Percentiles rank a stretch among this genome's conserved stretches.
Evolutionary conservation across 2,888 invertebrate genomes (phyloP).

Genomic region (Blomia tropicalis): DNA sequence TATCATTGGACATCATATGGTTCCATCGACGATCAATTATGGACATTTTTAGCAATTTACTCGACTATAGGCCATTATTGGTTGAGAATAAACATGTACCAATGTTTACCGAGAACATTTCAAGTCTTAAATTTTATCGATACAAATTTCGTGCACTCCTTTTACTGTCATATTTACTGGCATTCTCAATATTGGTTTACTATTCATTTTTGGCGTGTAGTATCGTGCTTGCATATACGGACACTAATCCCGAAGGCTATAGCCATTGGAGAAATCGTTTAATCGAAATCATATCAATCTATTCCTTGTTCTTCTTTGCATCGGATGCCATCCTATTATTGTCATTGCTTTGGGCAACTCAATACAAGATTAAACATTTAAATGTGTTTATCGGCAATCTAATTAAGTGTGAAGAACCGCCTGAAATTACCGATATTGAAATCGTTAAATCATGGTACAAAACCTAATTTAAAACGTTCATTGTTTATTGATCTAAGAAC

Average conservation of each 20-base stretch:
- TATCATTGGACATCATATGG: conserved; percentile 22
- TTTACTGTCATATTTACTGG: conserved; percentile 5
- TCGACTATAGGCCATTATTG: not conserved
- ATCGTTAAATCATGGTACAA: conserved; percentile 21
- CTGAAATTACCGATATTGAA: conserved; percentile 21
- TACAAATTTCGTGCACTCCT: conserved; percentile 9
- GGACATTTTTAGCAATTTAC: not conserved
- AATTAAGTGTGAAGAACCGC: not conserved
- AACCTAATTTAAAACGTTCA: not conserved
- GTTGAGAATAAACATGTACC: not conserved
- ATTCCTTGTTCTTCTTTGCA: conserved; percentile 17
- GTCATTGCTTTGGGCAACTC: conserved; percentile 16
- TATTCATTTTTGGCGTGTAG: conserved; percentile 13
- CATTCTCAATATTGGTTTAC: conserved; percentile 3
- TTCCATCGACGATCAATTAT: conserved; percentile 2
- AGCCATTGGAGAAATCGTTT: not conserved
- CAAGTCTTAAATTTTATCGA: conserved; percentile 15
- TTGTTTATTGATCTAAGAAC: not conserved
- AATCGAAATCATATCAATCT: conserved; percentile 14
- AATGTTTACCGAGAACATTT: conserved; percentile 7
- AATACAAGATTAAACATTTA: conserved; percentile 18
- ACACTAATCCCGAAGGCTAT: conserved; percentile 1
- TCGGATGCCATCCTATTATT: conserved; percentile 14
- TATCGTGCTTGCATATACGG: conserved; percentile 5
- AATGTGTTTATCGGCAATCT: conserved; percentile 19